phyloP scores from a whole-genome alignment of 2,797 vertebrate genomes.

The Gallirallus australis region DNA sequence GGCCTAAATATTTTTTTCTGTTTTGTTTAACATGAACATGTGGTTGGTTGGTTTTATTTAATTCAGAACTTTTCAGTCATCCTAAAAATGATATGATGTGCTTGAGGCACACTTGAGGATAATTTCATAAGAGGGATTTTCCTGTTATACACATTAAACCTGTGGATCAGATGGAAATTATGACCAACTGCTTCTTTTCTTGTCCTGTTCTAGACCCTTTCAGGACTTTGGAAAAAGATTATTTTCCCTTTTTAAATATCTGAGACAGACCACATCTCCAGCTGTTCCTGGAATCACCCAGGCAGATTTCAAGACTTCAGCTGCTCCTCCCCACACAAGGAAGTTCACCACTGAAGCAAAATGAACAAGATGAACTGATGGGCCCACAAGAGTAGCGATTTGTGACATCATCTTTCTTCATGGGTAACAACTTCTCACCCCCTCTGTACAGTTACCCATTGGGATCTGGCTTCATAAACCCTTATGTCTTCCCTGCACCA shows the following conservation, averaged over 20 bases:
- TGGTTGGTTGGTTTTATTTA: not conserved
- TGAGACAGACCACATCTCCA: not conserved
- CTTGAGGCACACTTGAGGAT: not conserved
- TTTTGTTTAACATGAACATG: conserved; percentile 18
- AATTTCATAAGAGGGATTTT: conserved; percentile 11
- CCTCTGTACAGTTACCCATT: not conserved
- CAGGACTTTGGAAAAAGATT: not conserved
- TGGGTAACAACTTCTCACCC: not conserved
- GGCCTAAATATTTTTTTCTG: conserved; percentile 30
- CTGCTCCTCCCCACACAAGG: not conserved
- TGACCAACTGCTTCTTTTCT: not conserved
- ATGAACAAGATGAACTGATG: not conserved
- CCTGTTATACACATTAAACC: not conserved
- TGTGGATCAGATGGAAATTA: not conserved
- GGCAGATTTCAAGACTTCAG: not conserved
- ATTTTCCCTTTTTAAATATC: not conserved
- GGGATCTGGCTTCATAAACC: not conserved
- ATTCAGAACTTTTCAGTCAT: not conserved
- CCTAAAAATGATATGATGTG: not conserved
- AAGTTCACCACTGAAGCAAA: conserved; percentile 1
- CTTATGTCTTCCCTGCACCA: not conserved
- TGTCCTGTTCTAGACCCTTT: not conserved
- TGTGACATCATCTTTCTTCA: not conserved
- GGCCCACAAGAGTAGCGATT: not conserved
- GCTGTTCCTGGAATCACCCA: not conserved